A percentile compares a stretch with the other conserved stretches of the same genome.
phyloP scores from a whole-genome alignment of 2,113 vertebrate species.

The Cyprinodon tularosa region DNA sequence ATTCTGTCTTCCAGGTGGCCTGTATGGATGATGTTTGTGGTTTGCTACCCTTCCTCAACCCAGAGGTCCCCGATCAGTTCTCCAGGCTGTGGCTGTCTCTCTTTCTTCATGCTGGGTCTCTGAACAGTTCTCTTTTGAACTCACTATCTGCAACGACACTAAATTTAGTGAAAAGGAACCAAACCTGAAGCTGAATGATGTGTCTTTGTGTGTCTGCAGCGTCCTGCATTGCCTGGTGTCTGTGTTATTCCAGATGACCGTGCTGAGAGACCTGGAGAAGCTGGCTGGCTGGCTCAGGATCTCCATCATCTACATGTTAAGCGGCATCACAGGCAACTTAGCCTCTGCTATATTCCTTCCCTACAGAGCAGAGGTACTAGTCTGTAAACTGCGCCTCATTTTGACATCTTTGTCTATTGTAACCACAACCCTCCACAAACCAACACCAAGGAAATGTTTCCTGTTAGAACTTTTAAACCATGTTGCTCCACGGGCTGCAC shows the following conservation, averaged over 20 bases:
- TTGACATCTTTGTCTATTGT: neutral
- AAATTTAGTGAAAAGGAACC: no score
- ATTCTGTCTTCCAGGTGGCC: slow-evolving; percentile 83
- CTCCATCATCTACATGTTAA: slow-evolving; percentile 96
- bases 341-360: slow-evolving; percentile 97
- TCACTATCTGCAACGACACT: neutral
- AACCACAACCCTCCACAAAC: neutral
- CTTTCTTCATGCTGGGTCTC: slow-evolving; percentile 95
- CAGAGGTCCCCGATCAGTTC: slow-evolving; percentile 96
- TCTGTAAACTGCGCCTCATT: no score
- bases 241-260: slow-evolving; percentile 96
- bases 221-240: slow-evolving; percentile 98
- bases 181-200: neutral
- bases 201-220: slow-evolving; percentile 74
- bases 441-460: neutral
- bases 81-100: slow-evolving; percentile 97
- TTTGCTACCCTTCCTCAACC: slow-evolving; percentile 95
- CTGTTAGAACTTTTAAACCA: neutral
- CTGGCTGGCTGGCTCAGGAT: slow-evolving; percentile 97
- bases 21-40: slow-evolving; percentile 98
- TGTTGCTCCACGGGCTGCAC: no score
- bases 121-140: neutral
- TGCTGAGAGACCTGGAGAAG: slow-evolving; percentile 95
- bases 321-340: slow-evolving; percentile 94
- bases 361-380: slow-evolving; percentile 92